phyloP scores from a whole-genome alignment of 2,888 invertebrate genomes.

The Lasioglossum villosulum region DNA sequence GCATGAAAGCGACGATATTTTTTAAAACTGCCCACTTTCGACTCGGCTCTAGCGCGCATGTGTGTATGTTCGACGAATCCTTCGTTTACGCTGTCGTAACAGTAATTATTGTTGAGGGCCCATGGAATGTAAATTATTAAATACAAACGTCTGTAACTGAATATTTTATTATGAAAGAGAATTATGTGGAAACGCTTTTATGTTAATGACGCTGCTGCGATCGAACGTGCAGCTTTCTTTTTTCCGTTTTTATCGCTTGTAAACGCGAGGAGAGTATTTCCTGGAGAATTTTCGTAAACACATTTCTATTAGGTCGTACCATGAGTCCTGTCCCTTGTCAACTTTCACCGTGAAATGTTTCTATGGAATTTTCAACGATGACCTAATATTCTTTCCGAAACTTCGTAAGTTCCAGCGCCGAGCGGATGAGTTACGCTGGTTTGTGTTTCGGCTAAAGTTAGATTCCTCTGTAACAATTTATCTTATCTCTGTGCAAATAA shows the following conservation, averaged over 20 bases:
- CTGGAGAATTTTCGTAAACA: background rate
- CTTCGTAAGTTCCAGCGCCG: background rate
- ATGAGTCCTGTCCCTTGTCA: background rate
- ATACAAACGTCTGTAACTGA: background rate
- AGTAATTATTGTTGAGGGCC: background rate
- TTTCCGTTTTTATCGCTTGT: background rate
- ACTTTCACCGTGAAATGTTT: background rate
- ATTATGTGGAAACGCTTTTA: slow-evolving; percentile 3
- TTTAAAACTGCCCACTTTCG: background rate
- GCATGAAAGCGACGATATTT: background rate
- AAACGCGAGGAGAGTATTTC: background rate
- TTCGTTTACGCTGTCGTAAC: background rate
- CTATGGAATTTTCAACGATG: background rate
- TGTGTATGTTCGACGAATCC: background rate
- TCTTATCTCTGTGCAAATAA: background rate
- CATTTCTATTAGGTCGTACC: background rate
- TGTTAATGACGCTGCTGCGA: background rate
- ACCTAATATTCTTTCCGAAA: background rate
- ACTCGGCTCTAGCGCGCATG: background rate
- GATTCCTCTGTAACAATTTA: background rate
- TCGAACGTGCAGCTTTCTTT: background rate
- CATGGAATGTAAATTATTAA: slow-evolving; percentile 8
- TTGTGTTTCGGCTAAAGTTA: slow-evolving; percentile 1
- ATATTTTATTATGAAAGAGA: background rate
- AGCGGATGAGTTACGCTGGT: background rate